phyloP scores from a whole-genome alignment of 2,113 vertebrate species.

The Periophthalmus modestus region DNA sequence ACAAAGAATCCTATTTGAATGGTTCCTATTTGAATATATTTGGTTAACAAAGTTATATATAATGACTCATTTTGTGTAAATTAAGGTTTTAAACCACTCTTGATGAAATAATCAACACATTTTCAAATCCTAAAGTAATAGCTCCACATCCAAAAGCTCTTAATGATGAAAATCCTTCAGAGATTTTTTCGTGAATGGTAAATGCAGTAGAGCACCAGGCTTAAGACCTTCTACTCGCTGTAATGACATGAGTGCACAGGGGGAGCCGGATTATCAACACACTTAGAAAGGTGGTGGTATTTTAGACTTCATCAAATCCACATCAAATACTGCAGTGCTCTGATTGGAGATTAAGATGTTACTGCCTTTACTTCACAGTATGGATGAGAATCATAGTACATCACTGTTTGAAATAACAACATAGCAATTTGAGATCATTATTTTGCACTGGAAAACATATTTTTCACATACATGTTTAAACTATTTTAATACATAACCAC shows the following conservation, averaged over 20 bases:
- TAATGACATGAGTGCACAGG: slow-evolving; percentile 8
- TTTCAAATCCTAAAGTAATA: background rate
- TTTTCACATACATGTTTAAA: too few relatives aligned
- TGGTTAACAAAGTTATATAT: too few relatives aligned
- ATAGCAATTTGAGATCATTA: background rate
- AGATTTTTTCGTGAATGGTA: background rate
- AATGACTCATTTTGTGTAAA: background rate
- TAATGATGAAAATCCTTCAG: slow-evolving; percentile 18
- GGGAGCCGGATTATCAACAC: background rate
- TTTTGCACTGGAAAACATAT: background rate
- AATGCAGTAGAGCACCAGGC: slow-evolving; percentile 11
- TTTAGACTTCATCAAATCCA: slow-evolving; percentile 7
- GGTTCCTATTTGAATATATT: too few relatives aligned
- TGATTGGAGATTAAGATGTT: background rate
- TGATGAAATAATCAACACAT: background rate
- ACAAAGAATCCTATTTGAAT: too few relatives aligned
- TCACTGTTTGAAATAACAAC: background rate
- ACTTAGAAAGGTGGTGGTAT: slow-evolving; percentile 14
- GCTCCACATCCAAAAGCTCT: background rate
- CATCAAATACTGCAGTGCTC: background rate
- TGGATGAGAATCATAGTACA: background rate
- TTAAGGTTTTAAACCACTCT: background rate
- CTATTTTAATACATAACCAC: too few relatives aligned
- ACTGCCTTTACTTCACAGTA: background rate
- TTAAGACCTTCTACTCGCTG: background rate